Percentiles rank a stretch among this genome's conserved stretches.
These are phyloP conservation scores for Alfaro cultratus DNA, from an alignment of 2,797 vertebrate species.

Conservation along the genomic window DNA sequence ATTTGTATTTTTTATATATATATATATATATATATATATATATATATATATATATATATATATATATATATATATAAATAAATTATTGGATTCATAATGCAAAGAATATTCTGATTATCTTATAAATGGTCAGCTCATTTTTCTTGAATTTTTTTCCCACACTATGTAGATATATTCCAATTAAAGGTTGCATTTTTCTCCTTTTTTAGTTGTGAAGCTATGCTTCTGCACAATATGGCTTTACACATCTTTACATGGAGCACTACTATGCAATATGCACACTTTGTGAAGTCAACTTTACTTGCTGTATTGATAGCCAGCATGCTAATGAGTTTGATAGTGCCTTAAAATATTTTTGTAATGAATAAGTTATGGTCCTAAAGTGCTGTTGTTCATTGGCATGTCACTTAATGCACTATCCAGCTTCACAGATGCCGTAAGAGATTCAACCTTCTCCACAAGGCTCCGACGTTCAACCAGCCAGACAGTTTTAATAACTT, in stretches of 20 bases:
- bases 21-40: too few relatives aligned
- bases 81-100: too few relatives aligned
- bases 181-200: too few relatives aligned
- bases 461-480: conserved; percentile 46
- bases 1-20: too few relatives aligned
- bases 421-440: conserved; percentile 53
- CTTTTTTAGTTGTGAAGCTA: not conserved
- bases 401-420: conserved; percentile 49
- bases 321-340: conserved; percentile 31
- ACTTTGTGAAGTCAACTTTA: conserved; percentile 11
- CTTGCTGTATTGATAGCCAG: conserved; percentile 13
- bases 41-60: too few relatives aligned
- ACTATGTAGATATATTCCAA: not conserved
- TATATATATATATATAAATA: too few relatives aligned
- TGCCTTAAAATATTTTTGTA: conserved; percentile 49
- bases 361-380: conserved; percentile 65
- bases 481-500: conserved; percentile 57
- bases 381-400: conserved; percentile 45
- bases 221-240: not conserved
- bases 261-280: not conserved
- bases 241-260: not conserved
- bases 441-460: conserved; percentile 21
- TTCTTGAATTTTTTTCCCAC: not conserved
- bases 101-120: too few relatives aligned
- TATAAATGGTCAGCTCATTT: too few relatives aligned